A percentile compares a stretch with the other conserved stretches of the same genome.
Evolutionary conservation across 2,113 vertebrate species (phyloP).

Genomic region (Ardeotis arabs): DNA sequence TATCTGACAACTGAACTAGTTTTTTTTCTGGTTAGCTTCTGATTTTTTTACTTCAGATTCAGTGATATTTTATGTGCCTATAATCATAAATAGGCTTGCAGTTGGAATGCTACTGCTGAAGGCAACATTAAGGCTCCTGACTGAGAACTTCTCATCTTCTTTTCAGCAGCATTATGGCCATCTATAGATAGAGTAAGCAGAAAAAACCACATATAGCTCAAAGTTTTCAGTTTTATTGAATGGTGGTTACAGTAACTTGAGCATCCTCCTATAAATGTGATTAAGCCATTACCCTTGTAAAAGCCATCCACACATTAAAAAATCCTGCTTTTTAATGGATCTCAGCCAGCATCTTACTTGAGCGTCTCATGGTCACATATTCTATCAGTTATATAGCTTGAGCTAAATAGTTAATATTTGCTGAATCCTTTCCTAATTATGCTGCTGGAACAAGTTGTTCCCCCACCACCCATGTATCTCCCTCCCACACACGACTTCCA

Average conservation of each 20-base stretch:
- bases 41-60: neutral
- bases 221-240: neutral
- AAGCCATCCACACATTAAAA: neutral
- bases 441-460: conserved; percentile 35
- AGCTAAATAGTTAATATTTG: conserved; percentile 43
- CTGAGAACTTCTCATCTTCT: neutral
- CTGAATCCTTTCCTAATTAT: conserved; percentile 26
- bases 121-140: neutral
- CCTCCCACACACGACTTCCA: conserved; percentile 28
- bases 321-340: neutral
- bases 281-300: neutral
- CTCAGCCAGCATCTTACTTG: neutral
- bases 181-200: neutral
- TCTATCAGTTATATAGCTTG: neutral
- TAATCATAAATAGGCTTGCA: neutral
- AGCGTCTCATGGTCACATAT: neutral
- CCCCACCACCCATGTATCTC: conserved; percentile 12
- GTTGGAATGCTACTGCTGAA: neutral
- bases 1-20: neutral
- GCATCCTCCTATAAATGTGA: neutral
- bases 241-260: neutral
- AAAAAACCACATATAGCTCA: fast-evolving
- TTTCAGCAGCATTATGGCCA: neutral
- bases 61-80: neutral
- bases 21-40: neutral